phyloP scores from a whole-genome alignment of 2,113 vertebrate species.

The Orthonyx spaldingii region DNA sequence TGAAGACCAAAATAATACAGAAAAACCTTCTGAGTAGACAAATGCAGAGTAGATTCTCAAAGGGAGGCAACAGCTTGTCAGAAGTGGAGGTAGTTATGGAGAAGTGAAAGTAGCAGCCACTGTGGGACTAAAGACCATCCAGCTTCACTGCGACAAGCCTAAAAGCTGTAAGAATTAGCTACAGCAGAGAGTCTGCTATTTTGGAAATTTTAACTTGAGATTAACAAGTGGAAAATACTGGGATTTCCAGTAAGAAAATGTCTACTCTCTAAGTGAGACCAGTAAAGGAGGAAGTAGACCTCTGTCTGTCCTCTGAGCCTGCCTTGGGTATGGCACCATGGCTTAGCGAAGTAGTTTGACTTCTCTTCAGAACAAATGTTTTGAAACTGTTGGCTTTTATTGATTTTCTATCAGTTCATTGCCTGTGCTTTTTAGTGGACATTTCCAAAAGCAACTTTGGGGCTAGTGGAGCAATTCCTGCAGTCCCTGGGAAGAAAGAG shows the following conservation, averaged over 20 bases:
- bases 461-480: neutral
- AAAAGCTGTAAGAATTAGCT: neutral
- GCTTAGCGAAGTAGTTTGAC: neutral
- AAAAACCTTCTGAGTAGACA: neutral
- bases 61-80: neutral
- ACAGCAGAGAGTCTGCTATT: neutral
- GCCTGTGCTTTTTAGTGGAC: neutral
- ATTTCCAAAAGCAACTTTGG: neutral
- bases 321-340: fast-evolving
- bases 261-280: neutral
- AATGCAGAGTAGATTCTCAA: neutral
- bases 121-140: neutral
- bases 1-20: neutral
- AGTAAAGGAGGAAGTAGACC: neutral
- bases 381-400: neutral
- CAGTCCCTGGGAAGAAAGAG: neutral
- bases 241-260: neutral
- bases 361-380: neutral
- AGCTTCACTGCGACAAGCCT: neutral
- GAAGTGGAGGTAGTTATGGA: neutral
- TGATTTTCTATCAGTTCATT: neutral
- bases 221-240: neutral
- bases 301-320: neutral
- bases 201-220: neutral
- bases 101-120: neutral